Conservation (phyloP, 2,797 vertebrate genomes). For the Falco columbarius region DNA sequence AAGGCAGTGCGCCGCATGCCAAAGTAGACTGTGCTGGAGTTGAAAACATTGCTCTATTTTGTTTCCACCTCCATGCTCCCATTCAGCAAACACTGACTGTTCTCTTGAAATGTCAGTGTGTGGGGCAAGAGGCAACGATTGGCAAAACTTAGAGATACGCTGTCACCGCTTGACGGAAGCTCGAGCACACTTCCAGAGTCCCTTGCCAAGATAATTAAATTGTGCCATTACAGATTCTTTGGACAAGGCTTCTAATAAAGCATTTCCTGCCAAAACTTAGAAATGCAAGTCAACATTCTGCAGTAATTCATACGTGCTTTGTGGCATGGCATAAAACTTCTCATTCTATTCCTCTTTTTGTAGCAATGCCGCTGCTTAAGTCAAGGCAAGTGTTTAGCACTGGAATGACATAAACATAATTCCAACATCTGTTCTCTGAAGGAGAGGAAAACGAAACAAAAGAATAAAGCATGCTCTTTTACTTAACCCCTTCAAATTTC, state of each 20-base stretch:
- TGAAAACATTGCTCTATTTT: background rate
- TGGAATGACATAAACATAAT: background rate
- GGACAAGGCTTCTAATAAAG: background rate
- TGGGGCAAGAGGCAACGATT: background rate
- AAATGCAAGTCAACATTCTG: background rate
- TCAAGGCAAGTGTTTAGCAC: background rate
- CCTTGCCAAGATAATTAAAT: background rate
- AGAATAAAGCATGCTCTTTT: background rate
- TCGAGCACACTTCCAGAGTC: background rate
- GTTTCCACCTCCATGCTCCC: background rate
- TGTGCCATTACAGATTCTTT: background rate
- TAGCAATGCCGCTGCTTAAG: background rate
- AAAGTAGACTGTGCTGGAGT: background rate
- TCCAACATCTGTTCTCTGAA: background rate
- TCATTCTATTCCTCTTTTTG: background rate
- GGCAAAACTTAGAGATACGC: background rate
- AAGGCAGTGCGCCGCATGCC: background rate
- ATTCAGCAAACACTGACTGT: background rate
- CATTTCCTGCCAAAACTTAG: constrained; percentile 20
- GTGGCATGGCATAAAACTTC: background rate
- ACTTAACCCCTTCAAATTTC: background rate
- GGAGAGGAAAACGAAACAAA: background rate
- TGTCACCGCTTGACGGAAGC: background rate
- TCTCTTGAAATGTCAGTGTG: background rate
- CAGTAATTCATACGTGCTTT: background rate